Conservation (phyloP, 1,140 invertebrate species). For the Micrasema minimum region DNA sequence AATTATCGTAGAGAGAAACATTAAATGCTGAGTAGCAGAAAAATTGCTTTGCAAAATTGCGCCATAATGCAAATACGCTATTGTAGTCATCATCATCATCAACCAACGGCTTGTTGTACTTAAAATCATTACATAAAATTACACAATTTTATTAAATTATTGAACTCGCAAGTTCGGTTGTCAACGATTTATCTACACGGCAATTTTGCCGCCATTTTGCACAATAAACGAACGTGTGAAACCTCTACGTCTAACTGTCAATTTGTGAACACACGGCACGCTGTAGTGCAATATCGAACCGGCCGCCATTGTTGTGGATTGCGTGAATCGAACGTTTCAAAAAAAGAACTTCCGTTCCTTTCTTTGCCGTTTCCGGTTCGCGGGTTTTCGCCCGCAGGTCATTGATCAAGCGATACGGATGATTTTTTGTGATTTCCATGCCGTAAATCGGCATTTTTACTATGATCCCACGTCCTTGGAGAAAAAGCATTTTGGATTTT, state of each 20-base stretch:
- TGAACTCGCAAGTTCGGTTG: conserved; percentile 37
- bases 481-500: not conserved
- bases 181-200: conserved; percentile 32
- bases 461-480: conserved; percentile 35
- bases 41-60: no score
- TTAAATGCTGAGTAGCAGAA: no score
- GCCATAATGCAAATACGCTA: no score
- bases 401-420: conserved; percentile 45
- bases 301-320: conserved; percentile 38
- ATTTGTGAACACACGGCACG: conserved; percentile 9
- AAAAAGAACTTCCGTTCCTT: conserved; percentile 38
- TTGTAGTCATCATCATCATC: no score
- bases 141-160: conserved; percentile 20
- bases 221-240: conserved; percentile 36
- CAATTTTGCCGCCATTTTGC: conserved; percentile 35
- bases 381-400: conserved; percentile 38
- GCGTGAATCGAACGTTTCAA: conserved; percentile 44
- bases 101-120: not conserved
- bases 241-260: conserved; percentile 37
- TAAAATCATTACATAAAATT: conserved; percentile 4
- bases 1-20: no score
- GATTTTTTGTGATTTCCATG: conserved; percentile 38
- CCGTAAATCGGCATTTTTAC: conserved; percentile 8
- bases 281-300: conserved; percentile 33
- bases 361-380: conserved; percentile 44